These are phyloP conservation scores for Protonemura montana DNA, from an alignment of 2,888 invertebrate genomes.

Conservation along the genomic window DNA sequence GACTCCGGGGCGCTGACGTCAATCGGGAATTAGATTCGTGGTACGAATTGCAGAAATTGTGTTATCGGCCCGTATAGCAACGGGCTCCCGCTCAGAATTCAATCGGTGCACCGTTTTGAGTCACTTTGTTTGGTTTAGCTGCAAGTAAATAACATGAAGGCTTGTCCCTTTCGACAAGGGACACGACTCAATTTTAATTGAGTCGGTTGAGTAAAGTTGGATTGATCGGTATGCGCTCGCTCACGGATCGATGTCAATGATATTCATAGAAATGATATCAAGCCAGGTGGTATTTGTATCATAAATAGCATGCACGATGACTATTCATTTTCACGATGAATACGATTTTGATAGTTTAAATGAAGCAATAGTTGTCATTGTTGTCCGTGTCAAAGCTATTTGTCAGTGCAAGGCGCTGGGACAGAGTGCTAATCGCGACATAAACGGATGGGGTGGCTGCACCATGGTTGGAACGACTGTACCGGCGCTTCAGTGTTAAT, in stretches of 20 bases:
- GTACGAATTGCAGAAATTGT: background rate
- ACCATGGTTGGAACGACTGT: background rate
- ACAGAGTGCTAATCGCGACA: background rate
- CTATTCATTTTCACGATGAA: background rate
- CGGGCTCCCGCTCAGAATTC: background rate
- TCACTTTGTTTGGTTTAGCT: background rate
- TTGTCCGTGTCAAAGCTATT: background rate
- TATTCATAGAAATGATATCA: background rate
- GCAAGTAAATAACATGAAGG: background rate
- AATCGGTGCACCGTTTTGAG: background rate
- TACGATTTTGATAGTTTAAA: background rate
- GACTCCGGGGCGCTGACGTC: background rate
- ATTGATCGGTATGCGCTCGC: too few species aligned
- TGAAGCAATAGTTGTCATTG: background rate
- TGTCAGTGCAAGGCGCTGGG: background rate
- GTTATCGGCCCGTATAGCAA: background rate
- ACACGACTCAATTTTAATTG: too few species aligned
- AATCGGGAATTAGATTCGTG: background rate
- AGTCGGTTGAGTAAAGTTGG: too few species aligned
- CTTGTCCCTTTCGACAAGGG: background rate
- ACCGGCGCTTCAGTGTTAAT: slow-evolving; percentile 21
- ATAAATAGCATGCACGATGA: background rate
- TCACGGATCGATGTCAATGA: too few species aligned
- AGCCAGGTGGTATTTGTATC: background rate
- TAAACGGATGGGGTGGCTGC: background rate